Percentiles rank a stretch among this genome's conserved stretches.
Conservation (phyloP, 2,113 vertebrate species). For the Campylorhamphus procurvoides region DNA sequence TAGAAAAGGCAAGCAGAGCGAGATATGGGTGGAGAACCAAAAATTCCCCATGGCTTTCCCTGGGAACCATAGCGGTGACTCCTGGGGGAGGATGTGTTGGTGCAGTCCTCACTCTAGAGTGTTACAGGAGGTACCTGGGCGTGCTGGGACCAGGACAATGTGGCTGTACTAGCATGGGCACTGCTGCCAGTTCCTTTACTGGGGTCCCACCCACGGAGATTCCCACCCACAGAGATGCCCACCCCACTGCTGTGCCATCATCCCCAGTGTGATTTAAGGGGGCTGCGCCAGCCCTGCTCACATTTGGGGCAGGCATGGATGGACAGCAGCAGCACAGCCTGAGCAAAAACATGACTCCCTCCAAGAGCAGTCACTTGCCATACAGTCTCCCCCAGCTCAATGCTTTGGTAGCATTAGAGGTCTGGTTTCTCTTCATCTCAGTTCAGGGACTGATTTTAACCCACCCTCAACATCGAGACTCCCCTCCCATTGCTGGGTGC, state of each 20-base stretch:
- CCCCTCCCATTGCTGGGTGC: neutral
- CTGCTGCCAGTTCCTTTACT: neutral
- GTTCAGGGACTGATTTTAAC: neutral
- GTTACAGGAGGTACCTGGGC: accelerated
- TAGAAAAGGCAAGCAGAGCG: neutral
- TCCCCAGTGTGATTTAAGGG: accelerated
- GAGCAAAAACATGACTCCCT: neutral
- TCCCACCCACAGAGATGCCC: no score
- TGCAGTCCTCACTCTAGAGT: neutral
- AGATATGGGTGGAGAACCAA: neutral
- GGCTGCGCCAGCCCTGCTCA: neutral
- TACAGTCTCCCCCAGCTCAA: neutral
- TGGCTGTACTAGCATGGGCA: neutral
- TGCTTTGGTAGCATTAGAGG: neutral
- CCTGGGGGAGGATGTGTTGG: neutral
- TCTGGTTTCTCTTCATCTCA: neutral
- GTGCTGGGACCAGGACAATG: neutral
- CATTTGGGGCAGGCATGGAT: accelerated
- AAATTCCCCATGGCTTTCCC: neutral
- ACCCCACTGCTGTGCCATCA: neutral
- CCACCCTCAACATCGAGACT: neutral
- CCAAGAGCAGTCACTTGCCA: neutral
- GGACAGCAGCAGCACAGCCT: neutral
- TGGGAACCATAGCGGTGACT: neutral
- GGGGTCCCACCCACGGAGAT: neutral